Evolutionary conservation across 2,797 vertebrate genomes (phyloP).

Genomic region (Acanthurus tractus): DNA sequence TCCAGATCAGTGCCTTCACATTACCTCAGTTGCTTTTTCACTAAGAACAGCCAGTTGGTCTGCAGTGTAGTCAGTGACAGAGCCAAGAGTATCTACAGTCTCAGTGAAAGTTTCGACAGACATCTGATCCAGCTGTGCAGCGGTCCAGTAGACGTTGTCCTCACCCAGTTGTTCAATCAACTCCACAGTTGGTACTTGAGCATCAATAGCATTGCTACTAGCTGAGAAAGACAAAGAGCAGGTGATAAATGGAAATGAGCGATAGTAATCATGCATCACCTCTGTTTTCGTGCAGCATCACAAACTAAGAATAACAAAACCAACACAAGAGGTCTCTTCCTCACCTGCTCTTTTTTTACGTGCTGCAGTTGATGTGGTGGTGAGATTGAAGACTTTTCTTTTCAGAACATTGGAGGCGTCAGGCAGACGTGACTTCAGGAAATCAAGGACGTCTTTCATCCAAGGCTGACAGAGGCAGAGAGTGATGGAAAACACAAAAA

Average conservation of each 20-base stretch:
- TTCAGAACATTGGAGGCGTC: conserved; percentile 38
- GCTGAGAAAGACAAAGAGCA: conserved; percentile 24
- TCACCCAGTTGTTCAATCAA: conserved; percentile 64
- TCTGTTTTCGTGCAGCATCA: neutral
- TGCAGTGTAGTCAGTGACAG: conserved; percentile 51
- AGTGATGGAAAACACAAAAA: neutral
- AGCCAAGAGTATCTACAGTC: conserved; percentile 67
- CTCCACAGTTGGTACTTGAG: conserved; percentile 36
- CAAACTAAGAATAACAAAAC: neutral
- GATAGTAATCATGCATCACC: neutral
- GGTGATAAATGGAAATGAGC: neutral
- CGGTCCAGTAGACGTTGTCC: conserved; percentile 72
- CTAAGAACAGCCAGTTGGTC: conserved; percentile 72
- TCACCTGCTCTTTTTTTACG: conserved; percentile 58
- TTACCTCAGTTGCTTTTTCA: conserved; percentile 75
- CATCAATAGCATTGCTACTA: neutral
- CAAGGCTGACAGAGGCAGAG: conserved; percentile 66
- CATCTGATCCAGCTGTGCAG: conserved; percentile 65
- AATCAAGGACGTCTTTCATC: conserved; percentile 72
- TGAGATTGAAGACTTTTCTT: conserved; percentile 73
- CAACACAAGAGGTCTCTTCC: neutral
- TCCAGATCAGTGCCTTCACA: neutral
- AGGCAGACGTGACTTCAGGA: conserved; percentile 47
- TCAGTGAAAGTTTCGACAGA: conserved; percentile 57
- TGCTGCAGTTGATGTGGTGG: neutral